Evolutionary conservation across 2,113 vertebrate species (phyloP).

Genomic region (Gallinago jamesoni): DNA sequence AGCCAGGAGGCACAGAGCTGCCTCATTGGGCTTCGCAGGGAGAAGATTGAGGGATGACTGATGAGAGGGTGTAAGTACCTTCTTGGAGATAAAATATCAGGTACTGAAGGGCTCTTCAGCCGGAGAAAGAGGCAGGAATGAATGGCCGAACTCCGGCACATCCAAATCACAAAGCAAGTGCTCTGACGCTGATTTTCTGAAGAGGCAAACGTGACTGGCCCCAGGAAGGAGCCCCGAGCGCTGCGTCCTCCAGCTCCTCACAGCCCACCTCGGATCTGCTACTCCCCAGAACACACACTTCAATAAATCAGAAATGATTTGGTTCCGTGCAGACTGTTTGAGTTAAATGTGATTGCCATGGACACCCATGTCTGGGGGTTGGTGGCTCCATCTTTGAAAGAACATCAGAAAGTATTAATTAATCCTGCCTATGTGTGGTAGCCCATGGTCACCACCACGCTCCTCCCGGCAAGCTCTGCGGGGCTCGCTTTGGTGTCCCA

Average conservation of each 20-base stretch:
- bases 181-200: neutral
- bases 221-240: neutral
- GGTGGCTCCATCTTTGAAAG: neutral
- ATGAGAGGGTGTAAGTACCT: neutral
- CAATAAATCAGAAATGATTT: neutral
- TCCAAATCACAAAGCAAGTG: neutral
- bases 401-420: neutral
- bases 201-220: neutral
- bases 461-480: neutral
- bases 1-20: neutral
- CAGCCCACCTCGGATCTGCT: neutral
- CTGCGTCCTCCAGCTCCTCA: neutral
- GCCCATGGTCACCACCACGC: neutral
- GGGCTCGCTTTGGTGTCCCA: neutral
- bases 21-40: neutral
- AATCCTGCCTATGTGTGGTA: neutral
- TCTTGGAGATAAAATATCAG: neutral
- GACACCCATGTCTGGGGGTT: neutral
- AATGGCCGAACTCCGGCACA: neutral
- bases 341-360: accelerated
- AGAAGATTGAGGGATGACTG: neutral
- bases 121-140: neutral
- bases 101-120: neutral
- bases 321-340: neutral
- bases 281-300: neutral